Conservation (phyloP, 2,797 vertebrate species). For the Leptodactylus fallax region DNA sequence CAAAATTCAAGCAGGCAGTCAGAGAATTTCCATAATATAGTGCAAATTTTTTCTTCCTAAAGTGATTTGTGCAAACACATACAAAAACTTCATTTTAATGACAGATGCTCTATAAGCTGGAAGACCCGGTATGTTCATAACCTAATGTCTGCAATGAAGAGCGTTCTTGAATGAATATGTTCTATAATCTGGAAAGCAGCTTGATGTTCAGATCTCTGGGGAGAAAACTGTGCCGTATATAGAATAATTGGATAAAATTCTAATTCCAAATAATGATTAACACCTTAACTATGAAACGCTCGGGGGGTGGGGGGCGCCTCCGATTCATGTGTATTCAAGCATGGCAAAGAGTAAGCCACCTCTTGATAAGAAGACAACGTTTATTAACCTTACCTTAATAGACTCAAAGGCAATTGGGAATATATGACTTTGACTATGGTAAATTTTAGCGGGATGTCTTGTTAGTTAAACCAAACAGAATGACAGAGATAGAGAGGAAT, state of each 20-base stretch:
- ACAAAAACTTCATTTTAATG: not conserved
- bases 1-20: too few relatives aligned
- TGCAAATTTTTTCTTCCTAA: not conserved
- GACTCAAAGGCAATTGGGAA: not conserved
- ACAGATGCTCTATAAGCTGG: not conserved
- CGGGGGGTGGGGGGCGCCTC: not conserved
- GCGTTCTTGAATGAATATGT: not conserved
- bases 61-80: not conserved
- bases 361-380: not conserved
- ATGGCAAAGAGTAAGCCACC: not conserved
- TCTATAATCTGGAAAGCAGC: not conserved
- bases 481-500: not conserved
- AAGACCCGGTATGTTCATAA: not conserved
- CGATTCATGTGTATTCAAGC: not conserved
- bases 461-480: not conserved
- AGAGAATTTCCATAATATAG: not conserved
- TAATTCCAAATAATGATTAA: not conserved
- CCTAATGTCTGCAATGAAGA: not conserved
- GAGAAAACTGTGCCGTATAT: not conserved
- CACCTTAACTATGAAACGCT: not conserved
- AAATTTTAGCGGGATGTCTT: not conserved
- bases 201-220: not conserved
- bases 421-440: slow-evolving; percentile 1
- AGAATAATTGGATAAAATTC: not conserved
- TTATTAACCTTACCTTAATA: slow-evolving; percentile 24